Evolutionary conservation across 2,797 vertebrate species (phyloP), one percentile per base, ranked within the genome.

Genomic region (Acipenser ruthenus): DNA sequence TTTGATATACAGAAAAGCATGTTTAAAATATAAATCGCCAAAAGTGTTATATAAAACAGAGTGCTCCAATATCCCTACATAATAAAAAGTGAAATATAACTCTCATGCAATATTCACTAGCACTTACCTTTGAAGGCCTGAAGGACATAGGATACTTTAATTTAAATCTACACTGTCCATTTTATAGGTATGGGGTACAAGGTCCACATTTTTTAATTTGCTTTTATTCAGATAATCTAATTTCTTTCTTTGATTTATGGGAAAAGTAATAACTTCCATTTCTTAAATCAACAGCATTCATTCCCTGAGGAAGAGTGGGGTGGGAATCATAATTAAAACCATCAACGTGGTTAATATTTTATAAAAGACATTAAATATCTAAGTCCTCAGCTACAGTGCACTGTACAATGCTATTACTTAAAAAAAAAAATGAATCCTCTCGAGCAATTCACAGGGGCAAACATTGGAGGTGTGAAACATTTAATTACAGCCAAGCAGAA

Each of bases 291-390:
- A 64, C 52, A 10, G 53, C 63, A 66, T 66, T 66, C 64, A 65
- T 73, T 66, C 69, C 60, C 64, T 11, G 64, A 65, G 49, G 50
- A 65, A 67, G 53, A 10, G 11, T 62, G 62, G 51, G 49, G 65
- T 23, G 7, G 62, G 65, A 70, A 72, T 75, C 64, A 73, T 74
- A 73, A 81, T 81, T 79, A 78, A 78, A 79, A 79, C 61, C 60
- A 74, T 63, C 66, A 73, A 70, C 69, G 76, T 69, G 65, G 70
- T 75, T 79, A 77, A 81, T 75, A 78, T 78, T 80, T 80, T 68
- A 78, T 75, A 74, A 68, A 70, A 81, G 69, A 77, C 71, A 77
- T 73, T 75, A 75, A 74, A 68, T 66, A 65, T 71, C 73, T 60
- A 13, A 37, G 68, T 72, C 66, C 63, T 68, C 64, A 51, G 68